phyloP scores from a whole-genome alignment of 2,888 invertebrate species.

The Brachypalpus laphriformis region DNA sequence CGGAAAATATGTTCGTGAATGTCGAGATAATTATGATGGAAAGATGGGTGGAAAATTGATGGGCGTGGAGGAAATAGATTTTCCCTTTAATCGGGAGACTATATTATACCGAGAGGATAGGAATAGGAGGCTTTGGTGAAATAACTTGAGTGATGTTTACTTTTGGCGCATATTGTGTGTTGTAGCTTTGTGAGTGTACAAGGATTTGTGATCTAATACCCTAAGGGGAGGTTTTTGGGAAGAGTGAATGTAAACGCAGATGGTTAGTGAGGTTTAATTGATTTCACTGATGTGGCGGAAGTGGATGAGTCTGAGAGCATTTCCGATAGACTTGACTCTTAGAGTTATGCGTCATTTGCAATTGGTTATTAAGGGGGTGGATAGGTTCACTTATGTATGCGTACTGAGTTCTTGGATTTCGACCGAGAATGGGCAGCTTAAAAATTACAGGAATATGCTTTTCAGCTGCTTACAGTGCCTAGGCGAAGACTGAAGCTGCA shows the following conservation, averaged over 20 bases:
- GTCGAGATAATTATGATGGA: conserved; percentile 37
- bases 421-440: too few species aligned
- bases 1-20: conserved; percentile 23
- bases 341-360: neutral
- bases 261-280: neutral
- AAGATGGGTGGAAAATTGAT: conserved; percentile 27
- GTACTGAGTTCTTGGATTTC: too few species aligned
- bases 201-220: neutral
- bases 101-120: neutral
- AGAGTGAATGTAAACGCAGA: neutral
- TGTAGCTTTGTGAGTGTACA: neutral
- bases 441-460: too few species aligned
- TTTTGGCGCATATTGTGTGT: conserved; percentile 22
- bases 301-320: neutral
- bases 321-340: neutral
- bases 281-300: neutral
- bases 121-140: neutral
- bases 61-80: conserved; percentile 36
- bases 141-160: conserved; percentile 16
- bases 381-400: too few species aligned
- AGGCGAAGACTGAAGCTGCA: too few species aligned
- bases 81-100: neutral
- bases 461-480: too few species aligned
- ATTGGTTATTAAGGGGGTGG: neutral
- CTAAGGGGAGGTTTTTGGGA: neutral